Base-by-base conservation (phyloP, 2,888 invertebrate species). In the Mythimna lalbum region DNA sequence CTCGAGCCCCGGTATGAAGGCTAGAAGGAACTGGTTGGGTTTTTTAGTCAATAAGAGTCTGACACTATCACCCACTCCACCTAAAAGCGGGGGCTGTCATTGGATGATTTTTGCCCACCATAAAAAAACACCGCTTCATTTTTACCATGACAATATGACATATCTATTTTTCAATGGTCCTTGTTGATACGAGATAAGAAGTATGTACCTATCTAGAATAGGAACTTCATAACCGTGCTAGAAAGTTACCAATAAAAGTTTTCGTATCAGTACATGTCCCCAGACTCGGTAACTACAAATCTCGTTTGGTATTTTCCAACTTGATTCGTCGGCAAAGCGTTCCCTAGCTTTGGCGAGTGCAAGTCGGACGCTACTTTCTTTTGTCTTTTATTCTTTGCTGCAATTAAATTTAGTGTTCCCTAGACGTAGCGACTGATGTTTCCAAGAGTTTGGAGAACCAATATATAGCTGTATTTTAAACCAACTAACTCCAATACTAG, bases 241-340 rank as follows among this genome's bases (percentile, higher is more conserved):
- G 56, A 80, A 59, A 69, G 61, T 80, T 69, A 64, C 61, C 70
- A 78, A 81, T 73, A 78, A 81, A 81, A 81, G 78, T 79, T 72
- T 36, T 74, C 47, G 66, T 71, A 79, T 70, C 77, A 65, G 65
- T 61, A 57, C 55, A 56, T 55, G 69, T 75, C 72, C 74, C 77
- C 27, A 62, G 84, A 61, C 70, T 60, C 73, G 0, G 65, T 66
- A 66, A 61, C 66, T 69, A 70, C 80, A 83, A 75, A 80, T 73
- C 77, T 84, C 70, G 65, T 83, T 80, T 67, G 39, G 73, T 80
- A 63, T 80, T 79, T 63, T 53, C 66, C 55, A 80, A 84, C 70
- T 82, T 65, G 36, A 66, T 59, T 71, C 53, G 63, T 78, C 78
- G 56, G 47, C 56, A 77, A 84, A 75, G 66, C 60, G 71, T 57